A percentile compares a stretch with the other conserved stretches of the same genome.
Evolutionary conservation across 1,140 invertebrate species (phyloP).

Genomic region (Nylanderia fulva): DNA sequence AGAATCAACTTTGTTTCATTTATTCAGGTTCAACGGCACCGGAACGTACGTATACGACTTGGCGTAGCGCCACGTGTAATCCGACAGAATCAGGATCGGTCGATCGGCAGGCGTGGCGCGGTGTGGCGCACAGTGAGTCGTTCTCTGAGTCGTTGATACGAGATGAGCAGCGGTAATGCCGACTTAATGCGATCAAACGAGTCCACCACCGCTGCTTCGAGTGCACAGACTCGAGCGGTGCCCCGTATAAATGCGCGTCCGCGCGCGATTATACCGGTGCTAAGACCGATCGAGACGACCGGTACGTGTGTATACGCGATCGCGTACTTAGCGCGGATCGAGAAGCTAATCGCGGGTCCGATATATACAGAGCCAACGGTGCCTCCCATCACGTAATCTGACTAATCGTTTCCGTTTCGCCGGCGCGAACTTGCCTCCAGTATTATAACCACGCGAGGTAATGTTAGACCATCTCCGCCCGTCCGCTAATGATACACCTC

Average conservation of each 20-base stretch:
- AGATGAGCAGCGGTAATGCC: conserved; percentile 68
- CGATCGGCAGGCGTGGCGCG: not conserved
- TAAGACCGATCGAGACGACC: conserved; percentile 5
- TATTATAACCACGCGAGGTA: conserved; percentile 78
- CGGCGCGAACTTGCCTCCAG: conserved; percentile 75
- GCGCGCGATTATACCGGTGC: conserved; percentile 58
- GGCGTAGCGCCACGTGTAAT: conserved; percentile 39
- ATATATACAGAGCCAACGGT: conserved; percentile 61
- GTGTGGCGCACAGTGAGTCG: not conserved
- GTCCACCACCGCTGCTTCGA: conserved; percentile 55
- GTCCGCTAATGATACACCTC: conserved; percentile 70
- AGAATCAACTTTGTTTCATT: not conserved
- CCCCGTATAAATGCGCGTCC: not conserved
- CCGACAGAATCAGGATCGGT: conserved; percentile 30
- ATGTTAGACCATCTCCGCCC: conserved; percentile 65
- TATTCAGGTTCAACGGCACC: conserved; percentile 22
- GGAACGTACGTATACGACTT: not conserved
- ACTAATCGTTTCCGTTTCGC: conserved; percentile 79
- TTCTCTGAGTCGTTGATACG: conserved; percentile 50
- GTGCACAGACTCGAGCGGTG: conserved; percentile 41
- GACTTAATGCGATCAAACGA: conserved; percentile 77
- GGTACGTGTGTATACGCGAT: conserved; percentile 44
- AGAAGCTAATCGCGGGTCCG: conserved; percentile 42
- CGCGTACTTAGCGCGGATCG: conserved; percentile 47
- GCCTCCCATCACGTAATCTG: conserved; percentile 79